Evolutionary conservation across 1,140 invertebrate genomes (phyloP), one percentile per base, ranked within the genome.

Genomic region (Calephelis virginiensis): DNA sequence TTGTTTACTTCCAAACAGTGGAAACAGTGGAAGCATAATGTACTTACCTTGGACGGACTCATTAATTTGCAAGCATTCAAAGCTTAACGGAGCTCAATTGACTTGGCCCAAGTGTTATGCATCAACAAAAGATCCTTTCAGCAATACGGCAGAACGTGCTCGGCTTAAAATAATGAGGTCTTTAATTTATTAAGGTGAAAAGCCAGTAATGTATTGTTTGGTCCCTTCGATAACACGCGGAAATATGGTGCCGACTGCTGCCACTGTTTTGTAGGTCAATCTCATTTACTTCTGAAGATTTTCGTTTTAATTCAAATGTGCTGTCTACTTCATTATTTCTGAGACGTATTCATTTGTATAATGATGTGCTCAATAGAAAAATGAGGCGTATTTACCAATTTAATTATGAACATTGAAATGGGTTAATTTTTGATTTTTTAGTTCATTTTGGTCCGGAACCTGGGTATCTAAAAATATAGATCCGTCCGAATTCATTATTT

Each of bases 11-110:
- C 47, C 8, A 64, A 43, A 48, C 61, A 50, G 46, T 70, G 56
- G 69, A 70, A 71, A 77, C 78, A 64, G 59, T 63, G 72, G 65
- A 77, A 82, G 82, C 74, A 76, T 82, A 82, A 82, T 70, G 53
- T 37, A 56, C 50, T 17, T 53, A 28, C 53, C 53, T 56, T 56
- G 53, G 53, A 78, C 69, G 67, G 69, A 80, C 76, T 86, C 86
- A 85, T 90, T 90, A 90, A 88, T 90, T 88, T 90, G 82, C 80
- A 78, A 79, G 68, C 72, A 73, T 73, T 82, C 78, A 86, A 85
- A 86, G 83, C 79, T 72, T 78, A 81, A 79, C 76, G 76, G 74
- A 73, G 65, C 68, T 66, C 72, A 83, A 89, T 89, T 87, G 87
- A 90, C 83, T 89, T 76, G 73, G 75, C 78, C 77, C 78, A 77